Conservation (phyloP, 2,113 vertebrate species). For the Solea solea region DNA sequence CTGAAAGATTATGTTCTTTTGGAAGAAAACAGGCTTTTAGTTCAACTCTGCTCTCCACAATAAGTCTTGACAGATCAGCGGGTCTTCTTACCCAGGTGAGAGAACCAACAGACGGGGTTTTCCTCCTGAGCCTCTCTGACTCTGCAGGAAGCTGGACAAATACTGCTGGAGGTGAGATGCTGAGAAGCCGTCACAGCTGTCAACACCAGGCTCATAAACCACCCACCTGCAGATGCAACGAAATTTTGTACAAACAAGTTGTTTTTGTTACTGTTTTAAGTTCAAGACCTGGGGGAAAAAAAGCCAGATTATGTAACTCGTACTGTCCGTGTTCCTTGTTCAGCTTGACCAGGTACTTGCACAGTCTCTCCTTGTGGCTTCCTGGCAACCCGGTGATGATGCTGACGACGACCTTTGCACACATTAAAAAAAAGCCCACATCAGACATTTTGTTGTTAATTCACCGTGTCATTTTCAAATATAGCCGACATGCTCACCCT, state of each 20-base stretch:
- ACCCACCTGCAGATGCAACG: slow-evolving; percentile 83
- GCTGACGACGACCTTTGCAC: slow-evolving; percentile 85
- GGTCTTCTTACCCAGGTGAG: slow-evolving; percentile 86
- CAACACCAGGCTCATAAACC: slow-evolving; percentile 86
- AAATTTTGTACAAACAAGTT: neutral
- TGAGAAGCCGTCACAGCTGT: slow-evolving; percentile 86
- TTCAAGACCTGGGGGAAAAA: neutral
- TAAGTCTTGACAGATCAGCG: neutral
- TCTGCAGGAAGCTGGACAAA: slow-evolving; percentile 85
- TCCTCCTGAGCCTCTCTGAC: slow-evolving; percentile 75
- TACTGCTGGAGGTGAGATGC: slow-evolving; percentile 89
- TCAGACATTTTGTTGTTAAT: slow-evolving; percentile 7
- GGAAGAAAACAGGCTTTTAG: neutral
- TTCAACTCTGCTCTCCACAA: neutral
- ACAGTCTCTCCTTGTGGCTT: slow-evolving; percentile 88
- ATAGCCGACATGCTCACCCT: slow-evolving; percentile 82
- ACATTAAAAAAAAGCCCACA: slow-evolving; percentile 10
- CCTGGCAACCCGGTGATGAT: slow-evolving; percentile 91
- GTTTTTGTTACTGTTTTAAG: neutral
- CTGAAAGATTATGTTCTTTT: no score
- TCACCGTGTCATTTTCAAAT: neutral
- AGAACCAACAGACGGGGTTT: slow-evolving; percentile 87
- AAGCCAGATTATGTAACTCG: slow-evolving; percentile 34
- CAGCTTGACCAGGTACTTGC: slow-evolving; percentile 86
- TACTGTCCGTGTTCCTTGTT: slow-evolving; percentile 89